Evolutionary conservation across 2,113 vertebrate genomes (phyloP).

Genomic region (Eleginops maclovinus): DNA sequence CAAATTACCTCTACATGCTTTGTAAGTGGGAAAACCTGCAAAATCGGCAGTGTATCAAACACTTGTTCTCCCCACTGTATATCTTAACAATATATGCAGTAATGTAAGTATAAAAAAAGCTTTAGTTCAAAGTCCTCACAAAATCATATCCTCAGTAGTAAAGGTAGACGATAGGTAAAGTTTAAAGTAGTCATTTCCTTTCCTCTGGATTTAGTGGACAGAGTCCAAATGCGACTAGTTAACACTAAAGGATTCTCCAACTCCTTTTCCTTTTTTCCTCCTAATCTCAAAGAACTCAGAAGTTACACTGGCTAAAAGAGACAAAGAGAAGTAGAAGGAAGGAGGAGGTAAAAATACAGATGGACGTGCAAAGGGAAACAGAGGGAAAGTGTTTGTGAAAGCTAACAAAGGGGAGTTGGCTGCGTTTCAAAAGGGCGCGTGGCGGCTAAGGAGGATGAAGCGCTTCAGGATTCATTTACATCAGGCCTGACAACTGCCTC

Average conservation of each 20-base stretch:
- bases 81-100: neutral
- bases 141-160: constrained; percentile 3
- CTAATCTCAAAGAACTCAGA: constrained; percentile 32
- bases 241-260: constrained; percentile 23
- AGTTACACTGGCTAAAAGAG: constrained; percentile 41
- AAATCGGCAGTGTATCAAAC: too few species aligned
- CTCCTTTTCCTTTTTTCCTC: neutral
- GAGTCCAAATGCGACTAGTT: constrained; percentile 52
- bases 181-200: constrained; percentile 35
- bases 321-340: constrained; percentile 43
- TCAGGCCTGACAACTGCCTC: constrained; percentile 86
- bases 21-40: too few species aligned
- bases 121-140: constrained; percentile 15
- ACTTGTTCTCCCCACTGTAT: too few species aligned
- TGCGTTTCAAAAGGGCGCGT: constrained; percentile 80
- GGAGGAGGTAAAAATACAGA: constrained; percentile 57
- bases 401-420: constrained; percentile 79
- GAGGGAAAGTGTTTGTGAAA: constrained; percentile 77
- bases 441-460: constrained; percentile 84
- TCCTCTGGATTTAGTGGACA: constrained; percentile 42
- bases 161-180: constrained; percentile 11
- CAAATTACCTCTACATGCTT: too few species aligned
- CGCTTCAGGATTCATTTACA: constrained; percentile 88
- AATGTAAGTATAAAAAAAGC: neutral
- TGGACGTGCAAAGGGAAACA: constrained; percentile 46